Base-by-base conservation (phyloP, 2,888 invertebrate species). In the Dasysyrphus tricinctus region DNA sequence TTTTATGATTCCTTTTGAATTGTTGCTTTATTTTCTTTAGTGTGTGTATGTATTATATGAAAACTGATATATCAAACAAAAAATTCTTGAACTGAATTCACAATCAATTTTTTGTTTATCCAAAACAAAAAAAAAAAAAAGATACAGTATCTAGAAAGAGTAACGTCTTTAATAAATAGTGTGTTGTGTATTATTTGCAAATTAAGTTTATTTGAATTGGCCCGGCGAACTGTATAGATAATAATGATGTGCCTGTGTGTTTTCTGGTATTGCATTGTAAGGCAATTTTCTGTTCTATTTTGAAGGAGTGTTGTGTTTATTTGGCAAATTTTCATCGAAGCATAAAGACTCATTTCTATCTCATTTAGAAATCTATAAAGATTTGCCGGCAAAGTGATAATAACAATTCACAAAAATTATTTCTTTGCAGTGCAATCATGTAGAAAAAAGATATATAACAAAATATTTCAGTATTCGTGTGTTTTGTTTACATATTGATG, bases 191-290 rank as follows among this genome's bases (percentile, higher is more conserved):
- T 65, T 49, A 57, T 73, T 79, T 73, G 63, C 79, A 49, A 73
- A 57, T 73, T 73, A 57, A 42, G 44, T 72, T 51, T 81, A 59
- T 77, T 77, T 77, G 57, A 29, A 59, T 59, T 57, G 51, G 61
- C 49, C 54, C 49, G 24, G 24, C 24, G 39, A 49, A 57, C 47
- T 57, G 24, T 61, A 8, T 61, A 24, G 39, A 24, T 32, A 7
- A 24, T 24, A 24, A 24, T 24, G 24, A 24, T 57, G 57, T 61
- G 37, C 39, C 19, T 14, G 29, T 67, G 6, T 32, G 9, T 54
- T 39, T 29, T 39, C 14, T 54, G 5, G 14, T 24, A 49, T 54
- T 69, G 69, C 69, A 69, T 54, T 54, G 69, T 69, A 32, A 34
- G 54, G 54, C 39, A 54, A 29, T 16, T 39, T 49, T 6, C 16